These are phyloP conservation scores for Takifugu rubripes DNA, from an alignment of 2,797 vertebrate species.

Conservation along the genomic window DNA sequence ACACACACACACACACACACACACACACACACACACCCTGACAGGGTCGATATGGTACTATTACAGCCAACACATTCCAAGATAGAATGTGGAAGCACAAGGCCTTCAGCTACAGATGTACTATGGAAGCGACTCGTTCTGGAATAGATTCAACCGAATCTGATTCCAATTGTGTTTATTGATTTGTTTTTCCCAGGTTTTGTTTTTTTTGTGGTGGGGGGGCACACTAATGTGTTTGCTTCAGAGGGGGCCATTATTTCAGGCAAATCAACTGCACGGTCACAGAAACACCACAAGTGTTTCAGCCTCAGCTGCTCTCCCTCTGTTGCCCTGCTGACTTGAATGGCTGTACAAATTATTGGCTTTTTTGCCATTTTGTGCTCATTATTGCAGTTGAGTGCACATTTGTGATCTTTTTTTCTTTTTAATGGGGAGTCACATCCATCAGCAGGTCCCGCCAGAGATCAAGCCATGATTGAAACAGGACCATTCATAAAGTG, in stretches of 20 bases:
- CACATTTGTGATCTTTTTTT: not conserved
- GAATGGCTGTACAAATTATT: not conserved
- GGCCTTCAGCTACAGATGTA: not conserved
- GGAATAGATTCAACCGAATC: not conserved
- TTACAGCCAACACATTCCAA: conserved; percentile 48
- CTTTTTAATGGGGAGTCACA: not conserved
- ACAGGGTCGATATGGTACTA: conserved; percentile 47
- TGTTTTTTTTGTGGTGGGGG: not conserved
- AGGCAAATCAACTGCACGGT: not conserved
- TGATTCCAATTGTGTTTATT: not conserved
- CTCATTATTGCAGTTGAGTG: not conserved
- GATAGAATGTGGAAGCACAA: conserved; percentile 12
- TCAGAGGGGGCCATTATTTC: not conserved
- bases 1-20: conserved; percentile 10
- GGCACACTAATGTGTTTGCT: not conserved
- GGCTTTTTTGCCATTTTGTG: not conserved
- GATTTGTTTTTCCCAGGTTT: not conserved
- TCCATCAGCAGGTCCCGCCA: not conserved
- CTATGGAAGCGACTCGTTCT: not conserved
- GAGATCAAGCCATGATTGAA: not conserved
- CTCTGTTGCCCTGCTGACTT: not conserved
- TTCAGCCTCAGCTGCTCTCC: not conserved
- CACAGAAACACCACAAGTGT: not conserved
- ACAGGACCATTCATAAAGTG: not conserved
- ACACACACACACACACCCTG: conserved; percentile 10